Percentiles rank a stretch among this genome's conserved stretches.
Evolutionary conservation across 2,113 vertebrate genomes (phyloP).

Genomic region (Pelmatolapia mariae): DNA sequence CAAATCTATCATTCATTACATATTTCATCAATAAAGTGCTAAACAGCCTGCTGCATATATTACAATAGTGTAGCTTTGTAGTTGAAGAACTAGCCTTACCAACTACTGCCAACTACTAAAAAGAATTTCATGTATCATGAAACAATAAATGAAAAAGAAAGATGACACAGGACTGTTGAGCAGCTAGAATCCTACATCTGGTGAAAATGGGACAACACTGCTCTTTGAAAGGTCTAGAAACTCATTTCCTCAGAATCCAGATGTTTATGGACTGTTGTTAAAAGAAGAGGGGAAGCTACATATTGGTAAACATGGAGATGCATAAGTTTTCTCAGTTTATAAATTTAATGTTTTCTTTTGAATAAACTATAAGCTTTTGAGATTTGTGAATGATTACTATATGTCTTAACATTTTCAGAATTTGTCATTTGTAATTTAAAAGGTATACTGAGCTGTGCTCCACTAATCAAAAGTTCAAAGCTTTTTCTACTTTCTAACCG

Average conservation of each 20-base stretch:
- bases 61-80: accelerated
- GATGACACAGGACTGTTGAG: not conserved
- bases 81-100: not conserved
- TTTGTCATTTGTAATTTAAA: not conserved
- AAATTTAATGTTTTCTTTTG: not conserved
- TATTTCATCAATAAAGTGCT: not conserved
- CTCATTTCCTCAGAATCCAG: accelerated
- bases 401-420: not conserved
- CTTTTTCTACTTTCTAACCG: not conserved
- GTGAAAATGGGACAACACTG: not conserved
- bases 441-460: not conserved
- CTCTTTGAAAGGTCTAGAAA: not conserved
- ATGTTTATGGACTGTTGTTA: not conserved
- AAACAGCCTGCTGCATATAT: not conserved
- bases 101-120: not conserved
- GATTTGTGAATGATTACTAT: not conserved
- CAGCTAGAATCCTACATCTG: not conserved
- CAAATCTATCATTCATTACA: not conserved
- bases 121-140: not conserved
- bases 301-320: not conserved
- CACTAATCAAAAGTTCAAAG: not conserved
- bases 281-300: not conserved
- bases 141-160: not conserved
- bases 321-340: not conserved
- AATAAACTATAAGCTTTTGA: not conserved